Conservation (phyloP, 2,797 vertebrate genomes). For the Lophius americanus region DNA sequence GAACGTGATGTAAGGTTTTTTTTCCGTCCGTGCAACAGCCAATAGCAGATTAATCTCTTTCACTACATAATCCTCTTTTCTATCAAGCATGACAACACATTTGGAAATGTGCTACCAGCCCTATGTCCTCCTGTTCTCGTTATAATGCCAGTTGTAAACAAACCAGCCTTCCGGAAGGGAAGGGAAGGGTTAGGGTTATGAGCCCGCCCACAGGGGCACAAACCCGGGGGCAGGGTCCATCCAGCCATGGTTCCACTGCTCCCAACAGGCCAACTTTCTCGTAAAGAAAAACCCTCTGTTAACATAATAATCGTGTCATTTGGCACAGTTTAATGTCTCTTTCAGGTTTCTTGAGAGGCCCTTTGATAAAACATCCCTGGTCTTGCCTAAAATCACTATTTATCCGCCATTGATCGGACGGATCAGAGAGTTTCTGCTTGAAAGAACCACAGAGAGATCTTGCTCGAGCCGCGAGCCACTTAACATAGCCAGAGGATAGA, state of each 20-base stretch:
- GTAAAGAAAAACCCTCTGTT: too few species aligned
- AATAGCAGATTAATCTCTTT: conserved; percentile 30
- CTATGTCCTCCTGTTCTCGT: conserved; percentile 3
- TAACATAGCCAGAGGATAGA: conserved; percentile 30
- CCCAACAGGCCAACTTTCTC: too few species aligned
- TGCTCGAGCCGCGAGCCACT: conserved; percentile 22
- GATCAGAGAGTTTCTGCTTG: conserved; percentile 38
- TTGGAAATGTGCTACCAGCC: neutral
- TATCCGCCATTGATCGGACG: conserved; percentile 42
- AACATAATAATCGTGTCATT: neutral
- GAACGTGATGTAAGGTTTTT: conserved; percentile 28
- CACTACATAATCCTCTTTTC: neutral
- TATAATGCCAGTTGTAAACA: conserved; percentile 2
- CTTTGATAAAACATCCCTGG: neutral
- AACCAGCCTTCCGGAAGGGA: neutral
- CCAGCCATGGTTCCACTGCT: too few species aligned
- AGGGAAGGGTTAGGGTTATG: too few species aligned
- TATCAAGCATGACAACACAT: conserved; percentile 4
- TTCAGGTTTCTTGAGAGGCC: too few species aligned
- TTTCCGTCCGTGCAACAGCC: conserved; percentile 13
- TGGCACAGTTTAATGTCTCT: neutral
- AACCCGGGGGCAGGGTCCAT: too few species aligned
- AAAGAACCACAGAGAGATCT: conserved; percentile 35
- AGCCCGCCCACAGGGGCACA: too few species aligned
- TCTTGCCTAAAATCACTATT: conserved; percentile 25